Evolutionary conservation across 2,888 invertebrate species (phyloP), one percentile per base, ranked within the genome.

Genomic region (Pimpla rufipes): DNA sequence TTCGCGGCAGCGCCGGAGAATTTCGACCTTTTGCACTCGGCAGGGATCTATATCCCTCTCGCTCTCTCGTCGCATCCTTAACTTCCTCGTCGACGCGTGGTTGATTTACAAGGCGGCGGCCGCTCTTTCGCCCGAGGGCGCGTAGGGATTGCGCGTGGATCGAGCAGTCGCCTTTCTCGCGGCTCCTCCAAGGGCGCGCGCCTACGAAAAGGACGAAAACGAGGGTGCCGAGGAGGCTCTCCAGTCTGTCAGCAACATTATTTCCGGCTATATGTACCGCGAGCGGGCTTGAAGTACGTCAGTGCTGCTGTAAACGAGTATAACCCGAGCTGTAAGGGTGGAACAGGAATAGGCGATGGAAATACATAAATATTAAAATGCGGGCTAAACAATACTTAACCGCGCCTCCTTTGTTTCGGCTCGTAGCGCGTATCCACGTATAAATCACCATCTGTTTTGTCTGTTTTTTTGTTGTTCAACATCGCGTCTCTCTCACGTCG

Each of bases 51-150:
- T 73, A 77, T 52, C 77, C 66, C 77, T 79, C 80, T 67, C 16
- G 35, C 57, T 55, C 37, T 64, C 75, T 45, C 45, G 81, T 76
- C 86, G 79, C 87, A 86, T 88, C 86, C 88, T 88, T 88, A 87
- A 89, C 88, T 86, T 90, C 88, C 87, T 88, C 87, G 88, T 85
- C 89, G 89, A 88, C 88, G 89, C 89, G 88, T 89, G 88, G 87
- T 89, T 91, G 90, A 91, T 91, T 91, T 91, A 91, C 86, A 86
- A 76, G 78, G 70, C 71, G 81, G 76, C 83, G n/a, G n/a, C 40
- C 40, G 68, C 71, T 82, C 81, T 78, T 35, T 62, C 77, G 64
- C 79, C 74, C 70, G 18, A 52, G 78, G 70, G 79, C 79, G 73
- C 73, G 71, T 68, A 80, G 66, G 71, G 76, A 79, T 81, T 73